Evolutionary conservation across 1,140 invertebrate species (phyloP).

Genomic region (Aphelenchoides avenae): DNA sequence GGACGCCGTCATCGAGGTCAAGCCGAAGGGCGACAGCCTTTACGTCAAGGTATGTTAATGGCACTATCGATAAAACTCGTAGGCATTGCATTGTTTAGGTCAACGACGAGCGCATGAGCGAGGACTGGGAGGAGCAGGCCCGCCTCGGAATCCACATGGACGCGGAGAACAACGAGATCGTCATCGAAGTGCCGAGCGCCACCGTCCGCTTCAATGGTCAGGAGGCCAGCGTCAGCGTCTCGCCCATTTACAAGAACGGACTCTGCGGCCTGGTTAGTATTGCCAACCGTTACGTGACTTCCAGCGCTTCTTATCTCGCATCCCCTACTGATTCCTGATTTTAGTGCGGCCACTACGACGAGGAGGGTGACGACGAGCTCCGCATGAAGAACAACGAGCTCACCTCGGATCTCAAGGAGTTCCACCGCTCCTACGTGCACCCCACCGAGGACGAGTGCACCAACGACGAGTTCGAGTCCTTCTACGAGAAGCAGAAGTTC

Average conservation of each 20-base stretch:
- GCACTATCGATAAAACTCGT: background rate
- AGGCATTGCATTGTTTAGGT: slow-evolving; percentile 17
- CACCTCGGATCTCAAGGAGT: slow-evolving; percentile 19
- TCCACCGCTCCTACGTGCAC: slow-evolving; percentile 33
- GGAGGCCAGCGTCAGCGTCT: slow-evolving; percentile 23
- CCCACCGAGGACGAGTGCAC: too few species aligned
- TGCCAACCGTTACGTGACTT: too few species aligned
- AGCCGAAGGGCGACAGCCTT: slow-evolving; percentile 8
- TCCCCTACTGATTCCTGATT: too few species aligned
- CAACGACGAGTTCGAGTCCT: background rate
- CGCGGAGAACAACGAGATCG: slow-evolving; percentile 8
- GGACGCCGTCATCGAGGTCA: slow-evolving; percentile 21
- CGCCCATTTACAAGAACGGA: slow-evolving; percentile 20
- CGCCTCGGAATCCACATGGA: slow-evolving; percentile 29
- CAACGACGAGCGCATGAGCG: background rate
- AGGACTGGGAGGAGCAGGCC: slow-evolving; percentile 5
- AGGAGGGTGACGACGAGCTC: slow-evolving; percentile 17
- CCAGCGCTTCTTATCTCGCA: too few species aligned
- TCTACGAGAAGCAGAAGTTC: background rate
- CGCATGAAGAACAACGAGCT: slow-evolving; percentile 20
- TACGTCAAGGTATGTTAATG: too few species aligned
- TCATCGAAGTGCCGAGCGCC: slow-evolving; percentile 12
- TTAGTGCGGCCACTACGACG: slow-evolving; percentile 35
- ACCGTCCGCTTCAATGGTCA: slow-evolving; percentile 26
- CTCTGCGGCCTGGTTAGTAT: slow-evolving; percentile 38